Conservation (phyloP, 2,113 vertebrate species). For the Pogonocichla stellata region DNA sequence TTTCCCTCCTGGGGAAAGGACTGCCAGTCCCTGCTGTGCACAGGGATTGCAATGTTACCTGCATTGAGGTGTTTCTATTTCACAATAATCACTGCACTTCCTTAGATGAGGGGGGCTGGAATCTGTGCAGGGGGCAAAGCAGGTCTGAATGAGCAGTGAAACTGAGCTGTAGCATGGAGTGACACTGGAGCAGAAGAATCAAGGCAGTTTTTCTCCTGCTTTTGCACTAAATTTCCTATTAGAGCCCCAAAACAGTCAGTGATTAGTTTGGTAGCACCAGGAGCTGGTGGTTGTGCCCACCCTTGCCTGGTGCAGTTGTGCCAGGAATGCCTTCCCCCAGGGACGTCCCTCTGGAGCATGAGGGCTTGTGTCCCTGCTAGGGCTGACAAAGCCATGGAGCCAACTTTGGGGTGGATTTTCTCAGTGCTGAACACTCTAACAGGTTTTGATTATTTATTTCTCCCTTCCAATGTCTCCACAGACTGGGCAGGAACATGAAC, state of each 20-base stretch:
- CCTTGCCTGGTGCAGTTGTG: not conserved
- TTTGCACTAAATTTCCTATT: not conserved
- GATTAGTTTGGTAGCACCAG: not conserved
- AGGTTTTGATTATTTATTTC: not conserved
- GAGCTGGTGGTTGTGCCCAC: not conserved
- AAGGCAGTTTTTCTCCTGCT: not conserved
- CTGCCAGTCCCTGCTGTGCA: not conserved
- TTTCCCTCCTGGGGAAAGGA: not conserved
- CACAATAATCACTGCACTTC: not conserved
- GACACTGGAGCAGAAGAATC: not conserved
- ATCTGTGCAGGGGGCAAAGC: not conserved
- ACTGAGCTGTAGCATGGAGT: too few species aligned
- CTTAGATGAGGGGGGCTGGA: not conserved
- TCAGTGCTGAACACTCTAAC: not conserved
- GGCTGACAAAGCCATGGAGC: not conserved
- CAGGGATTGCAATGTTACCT: not conserved
- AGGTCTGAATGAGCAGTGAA: not conserved
- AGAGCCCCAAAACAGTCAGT: not conserved
- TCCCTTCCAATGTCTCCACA: constrained; percentile 25
- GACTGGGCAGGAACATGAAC: constrained; percentile 98
- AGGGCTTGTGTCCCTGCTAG: not conserved
- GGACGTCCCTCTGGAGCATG: not conserved
- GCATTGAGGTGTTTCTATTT: not conserved
- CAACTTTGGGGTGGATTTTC: not conserved
- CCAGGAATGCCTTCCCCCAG: not conserved